Evolutionary conservation across 2,888 invertebrate species (phyloP).

Genomic region (Hedychridium roseum): DNA sequence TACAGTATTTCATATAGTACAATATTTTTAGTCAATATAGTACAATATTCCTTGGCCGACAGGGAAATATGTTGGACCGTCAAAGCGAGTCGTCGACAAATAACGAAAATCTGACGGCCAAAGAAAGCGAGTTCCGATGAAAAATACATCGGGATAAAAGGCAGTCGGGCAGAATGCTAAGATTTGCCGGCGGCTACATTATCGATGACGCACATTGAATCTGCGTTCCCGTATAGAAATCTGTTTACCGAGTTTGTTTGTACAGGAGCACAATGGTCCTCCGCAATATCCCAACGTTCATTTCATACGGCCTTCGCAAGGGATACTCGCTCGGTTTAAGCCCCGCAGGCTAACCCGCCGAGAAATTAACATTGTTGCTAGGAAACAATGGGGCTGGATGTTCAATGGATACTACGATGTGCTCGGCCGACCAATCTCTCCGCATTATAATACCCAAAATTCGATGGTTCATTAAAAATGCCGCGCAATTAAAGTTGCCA

Average conservation of each 20-base stretch:
- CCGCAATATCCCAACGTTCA: constrained; percentile 20
- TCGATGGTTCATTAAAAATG: too few species aligned
- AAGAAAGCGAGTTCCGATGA: neutral
- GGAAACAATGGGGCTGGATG: constrained; percentile 21
- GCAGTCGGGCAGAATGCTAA: neutral
- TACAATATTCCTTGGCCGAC: too few species aligned
- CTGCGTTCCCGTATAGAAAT: constrained; percentile 21
- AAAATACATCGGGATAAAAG: neutral
- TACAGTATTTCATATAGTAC: too few species aligned
- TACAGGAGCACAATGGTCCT: constrained; percentile 22
- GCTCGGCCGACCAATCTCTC: too few species aligned
- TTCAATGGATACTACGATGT: too few species aligned
- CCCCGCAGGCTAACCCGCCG: constrained; percentile 7
- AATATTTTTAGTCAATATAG: too few species aligned
- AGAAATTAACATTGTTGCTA: constrained; percentile 26
- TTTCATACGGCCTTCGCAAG: constrained; percentile 2
- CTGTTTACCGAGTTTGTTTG: constrained; percentile 23
- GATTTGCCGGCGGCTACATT: constrained; percentile 15
- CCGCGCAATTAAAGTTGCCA: too few species aligned
- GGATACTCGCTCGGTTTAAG: neutral
- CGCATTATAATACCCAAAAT: too few species aligned
- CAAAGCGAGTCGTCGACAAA: too few species aligned
- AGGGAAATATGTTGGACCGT: too few species aligned
- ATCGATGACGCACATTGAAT: constrained; percentile 25
- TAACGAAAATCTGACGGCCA: too few species aligned